Conservation (phyloP, 2,888 invertebrate genomes). For the Hymenopus coronatus region DNA sequence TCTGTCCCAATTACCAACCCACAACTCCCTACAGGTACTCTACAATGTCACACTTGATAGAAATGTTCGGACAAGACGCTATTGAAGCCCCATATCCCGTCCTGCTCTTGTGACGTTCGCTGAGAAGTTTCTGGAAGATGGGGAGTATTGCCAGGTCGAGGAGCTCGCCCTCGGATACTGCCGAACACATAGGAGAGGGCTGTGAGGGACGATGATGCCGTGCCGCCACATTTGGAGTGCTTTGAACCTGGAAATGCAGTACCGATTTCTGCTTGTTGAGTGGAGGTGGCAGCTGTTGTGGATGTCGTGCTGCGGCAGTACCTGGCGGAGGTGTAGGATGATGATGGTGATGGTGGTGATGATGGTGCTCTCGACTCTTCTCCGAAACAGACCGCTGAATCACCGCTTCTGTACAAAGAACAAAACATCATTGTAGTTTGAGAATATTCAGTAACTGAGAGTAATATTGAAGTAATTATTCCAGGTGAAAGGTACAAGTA, state of each 20-base stretch:
- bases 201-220: slow-evolving; percentile 21
- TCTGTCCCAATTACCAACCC: neutral
- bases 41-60: slow-evolving; percentile 93
- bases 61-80: slow-evolving; percentile 89
- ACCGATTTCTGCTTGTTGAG: slow-evolving; percentile 47
- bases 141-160: slow-evolving; percentile 84
- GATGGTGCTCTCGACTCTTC: slow-evolving; percentile 54
- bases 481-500: too few relatives aligned
- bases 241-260: slow-evolving; percentile 51
- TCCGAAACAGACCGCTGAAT: slow-evolving; percentile 54
- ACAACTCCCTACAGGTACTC: slow-evolving; percentile 70
- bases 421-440: neutral
- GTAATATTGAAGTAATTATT: too few relatives aligned
- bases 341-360: slow-evolving; percentile 7
- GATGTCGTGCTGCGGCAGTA: slow-evolving; percentile 37
- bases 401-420: slow-evolving; percentile 34
- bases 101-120: slow-evolving; percentile 70
- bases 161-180: slow-evolving; percentile 79
- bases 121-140: slow-evolving; percentile 87
- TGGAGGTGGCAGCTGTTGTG: slow-evolving; percentile 35
- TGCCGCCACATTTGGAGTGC: slow-evolving; percentile 59
- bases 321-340: slow-evolving; percentile 36
- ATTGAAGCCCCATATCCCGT: slow-evolving; percentile 71
- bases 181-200: slow-evolving; percentile 60
- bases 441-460: too few relatives aligned